Evolutionary conservation across 2,113 vertebrate genomes (phyloP).

Genomic region (Corynorhinus townsendii): DNA sequence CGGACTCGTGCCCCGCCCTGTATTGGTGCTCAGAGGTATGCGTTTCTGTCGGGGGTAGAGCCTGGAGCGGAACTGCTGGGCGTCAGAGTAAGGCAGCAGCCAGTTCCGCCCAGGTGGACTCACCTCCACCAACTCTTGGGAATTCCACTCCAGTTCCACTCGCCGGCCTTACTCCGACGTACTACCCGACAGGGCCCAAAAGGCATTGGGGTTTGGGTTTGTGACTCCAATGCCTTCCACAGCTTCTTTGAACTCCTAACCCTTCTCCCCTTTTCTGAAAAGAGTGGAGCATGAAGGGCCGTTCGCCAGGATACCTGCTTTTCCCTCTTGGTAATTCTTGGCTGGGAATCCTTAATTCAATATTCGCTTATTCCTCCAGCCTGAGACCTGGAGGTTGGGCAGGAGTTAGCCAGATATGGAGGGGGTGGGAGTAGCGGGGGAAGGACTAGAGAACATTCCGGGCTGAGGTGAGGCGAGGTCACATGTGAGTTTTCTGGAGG

Average conservation of each 20-base stretch:
- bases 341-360: neutral
- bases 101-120: neutral
- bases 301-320: neutral
- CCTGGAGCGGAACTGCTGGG: too few relatives aligned
- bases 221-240: neutral
- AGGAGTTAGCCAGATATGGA: neutral
- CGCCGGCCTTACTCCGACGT: neutral
- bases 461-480: neutral
- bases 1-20: neutral
- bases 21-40: accelerated
- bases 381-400: neutral
- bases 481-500: neutral
- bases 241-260: neutral
- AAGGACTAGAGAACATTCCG: neutral
- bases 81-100: neutral
- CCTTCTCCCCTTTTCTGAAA: neutral
- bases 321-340: neutral
- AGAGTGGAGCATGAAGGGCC: neutral
- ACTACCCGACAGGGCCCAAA: neutral
- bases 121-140: neutral
- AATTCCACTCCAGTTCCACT: neutral
- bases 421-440: neutral
- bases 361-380: neutral
- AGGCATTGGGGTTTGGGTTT: neutral
- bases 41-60: neutral